Base-by-base conservation (phyloP, 2,113 vertebrate species). In the Desmodus rotundus region DNA sequence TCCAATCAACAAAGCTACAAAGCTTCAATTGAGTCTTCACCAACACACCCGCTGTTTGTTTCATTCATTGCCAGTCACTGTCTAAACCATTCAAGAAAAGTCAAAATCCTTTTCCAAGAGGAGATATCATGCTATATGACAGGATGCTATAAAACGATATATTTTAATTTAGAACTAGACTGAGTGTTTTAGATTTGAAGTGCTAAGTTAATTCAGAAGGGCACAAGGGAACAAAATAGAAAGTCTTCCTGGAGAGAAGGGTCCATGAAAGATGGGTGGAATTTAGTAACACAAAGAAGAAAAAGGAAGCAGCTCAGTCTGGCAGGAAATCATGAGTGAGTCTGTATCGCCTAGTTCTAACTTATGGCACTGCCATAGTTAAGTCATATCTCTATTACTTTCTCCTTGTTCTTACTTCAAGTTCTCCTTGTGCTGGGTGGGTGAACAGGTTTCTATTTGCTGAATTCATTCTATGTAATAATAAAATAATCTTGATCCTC, bases 401-500 rank as follows among this genome's bases (percentile, higher is more conserved):
- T 92, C 26, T 93, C 20, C 88, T 92, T 96, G 61, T 92, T 96
- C 88, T 85, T 63, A 89, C 73, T 88, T 95, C n/a, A 87, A 45
- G 73, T 43, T 78, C 86, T 93, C 43, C 82, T 96, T 84, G 74
- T 80, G 43, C 77, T 83, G 86, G 65, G 22, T 95, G 91, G 97
- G 20, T 96, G 93, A 95, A 83, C 93, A 95, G 81, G 43, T 86
- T 97, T 97, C 93, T 96, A 95, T 94, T 89, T 91, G 86, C 93
- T 91, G 83, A 93, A 73, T 88, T 95, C 70, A 87, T 96, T 96
- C 76, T 72, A 82, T 89, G n/a, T 84, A 97, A 93, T 95, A 95
- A 93, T 97, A 96, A 94, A 96, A 97, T 94, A 96, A 97, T 97
- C 91, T 97, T 97, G 91, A 95, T 84, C 61, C 74, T 96, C 96